phyloP scores from a whole-genome alignment of 2,113 vertebrate species.

The Pogona vitticeps region DNA sequence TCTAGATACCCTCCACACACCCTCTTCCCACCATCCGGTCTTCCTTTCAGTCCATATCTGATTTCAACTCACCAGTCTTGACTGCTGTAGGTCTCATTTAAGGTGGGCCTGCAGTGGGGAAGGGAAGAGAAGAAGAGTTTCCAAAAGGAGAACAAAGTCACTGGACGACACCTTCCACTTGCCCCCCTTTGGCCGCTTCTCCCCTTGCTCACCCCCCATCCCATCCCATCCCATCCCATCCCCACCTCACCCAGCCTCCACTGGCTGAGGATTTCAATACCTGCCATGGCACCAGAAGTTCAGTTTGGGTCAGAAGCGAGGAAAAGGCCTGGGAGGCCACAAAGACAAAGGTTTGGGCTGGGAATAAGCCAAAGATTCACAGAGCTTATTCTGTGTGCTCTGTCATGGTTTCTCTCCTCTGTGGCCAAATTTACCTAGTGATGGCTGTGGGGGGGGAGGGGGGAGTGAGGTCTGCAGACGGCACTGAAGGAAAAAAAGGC shows the following conservation, averaged over 20 bases:
- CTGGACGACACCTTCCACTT: not conserved
- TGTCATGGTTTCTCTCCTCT: no score
- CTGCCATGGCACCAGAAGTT: not conserved
- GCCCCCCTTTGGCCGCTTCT: no score
- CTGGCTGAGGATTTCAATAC: no score
- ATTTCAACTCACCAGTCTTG: constrained; percentile 80
- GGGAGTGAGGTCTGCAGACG: not conserved
- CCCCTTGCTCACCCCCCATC: no score
- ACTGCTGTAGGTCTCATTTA: constrained; percentile 80
- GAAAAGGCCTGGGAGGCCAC: no score
- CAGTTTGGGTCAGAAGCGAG: no score
- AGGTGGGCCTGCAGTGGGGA: constrained; percentile 65
- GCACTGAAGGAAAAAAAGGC: not conserved
- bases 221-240: no score
- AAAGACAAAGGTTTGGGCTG: not conserved
- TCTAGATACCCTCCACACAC: not conserved
- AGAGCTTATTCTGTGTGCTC: no score
- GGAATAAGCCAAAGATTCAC: no score
- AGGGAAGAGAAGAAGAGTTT: constrained; percentile 26
- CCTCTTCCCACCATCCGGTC: not conserved
- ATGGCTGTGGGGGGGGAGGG: not conserved
- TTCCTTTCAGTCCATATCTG: not conserved
- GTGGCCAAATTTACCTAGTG: no score
- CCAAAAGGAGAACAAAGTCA: not conserved
- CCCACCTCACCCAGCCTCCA: no score